Conservation (phyloP, 2,113 vertebrate genomes). For the Heterochromis multidens region DNA sequence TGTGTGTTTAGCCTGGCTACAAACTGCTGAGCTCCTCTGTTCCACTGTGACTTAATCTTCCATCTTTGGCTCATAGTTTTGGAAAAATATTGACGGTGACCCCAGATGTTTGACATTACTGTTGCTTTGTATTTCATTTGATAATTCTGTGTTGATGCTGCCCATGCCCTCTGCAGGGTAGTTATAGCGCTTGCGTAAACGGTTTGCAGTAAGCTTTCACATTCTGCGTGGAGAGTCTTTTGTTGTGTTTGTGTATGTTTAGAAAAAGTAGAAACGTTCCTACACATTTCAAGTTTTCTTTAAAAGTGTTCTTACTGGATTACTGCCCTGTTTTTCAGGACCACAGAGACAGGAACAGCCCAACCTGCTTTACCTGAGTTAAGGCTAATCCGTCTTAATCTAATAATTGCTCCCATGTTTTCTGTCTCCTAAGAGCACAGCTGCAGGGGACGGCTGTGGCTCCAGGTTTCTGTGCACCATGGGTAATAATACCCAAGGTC, state of each 20-base stretch:
- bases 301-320: conserved; percentile 53
- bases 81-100: conserved; percentile 53
- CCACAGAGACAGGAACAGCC: conserved; percentile 23
- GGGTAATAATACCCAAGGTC: conserved; percentile 27
- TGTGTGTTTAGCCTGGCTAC: conserved; percentile 41
- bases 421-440: conserved; percentile 34
- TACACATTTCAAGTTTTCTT: conserved; percentile 15
- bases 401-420: conserved; percentile 69
- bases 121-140: conserved; percentile 32
- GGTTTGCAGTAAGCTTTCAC: conserved; percentile 29
- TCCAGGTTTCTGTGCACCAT: conserved; percentile 37
- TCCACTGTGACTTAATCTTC: conserved; percentile 50
- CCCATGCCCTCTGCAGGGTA: neutral
- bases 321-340: conserved; percentile 30
- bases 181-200: conserved; percentile 46
- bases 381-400: conserved; percentile 64
- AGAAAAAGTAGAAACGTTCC: neutral
- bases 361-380: conserved; percentile 44
- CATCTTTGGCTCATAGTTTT: conserved; percentile 42
- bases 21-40: conserved; percentile 40
- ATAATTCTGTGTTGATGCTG: conserved; percentile 35
- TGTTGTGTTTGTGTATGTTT: neutral
- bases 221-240: neutral
- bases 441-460: conserved; percentile 41
- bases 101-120: conserved; percentile 58